Base-by-base conservation (phyloP, 2,797 vertebrate genomes). In the Sebastolobus altivelis region DNA sequence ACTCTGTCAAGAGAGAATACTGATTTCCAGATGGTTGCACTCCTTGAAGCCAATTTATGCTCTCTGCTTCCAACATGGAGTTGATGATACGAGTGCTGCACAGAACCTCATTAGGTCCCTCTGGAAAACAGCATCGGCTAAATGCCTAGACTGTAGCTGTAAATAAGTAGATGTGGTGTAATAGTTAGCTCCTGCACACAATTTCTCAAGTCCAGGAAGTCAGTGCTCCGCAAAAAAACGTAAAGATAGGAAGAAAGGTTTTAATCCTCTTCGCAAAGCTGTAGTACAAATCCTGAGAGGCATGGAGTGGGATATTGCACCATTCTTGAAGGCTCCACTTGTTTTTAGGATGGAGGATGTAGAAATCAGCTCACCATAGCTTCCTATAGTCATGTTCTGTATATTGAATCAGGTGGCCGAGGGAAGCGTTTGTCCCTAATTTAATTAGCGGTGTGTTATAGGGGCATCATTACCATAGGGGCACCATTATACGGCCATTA, bases 11-110 rank as follows among this genome's bases (percentile, higher is more conserved):
- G 62, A 61, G 2, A 67, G 55, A 86, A 78, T 31, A 35, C 63
- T 79, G 25, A 65, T 54, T 79, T 81, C 80, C 75, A 89, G 78
- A 80, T 82, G 78, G 83, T 59, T 79, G 76, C 70, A 69, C 70
- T 72, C 67, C 67, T 86, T 81, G 71, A 86, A 82, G 68, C 72
- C 70, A 73, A 8, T 83, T 80, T 58, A 49, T 71, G 35, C 22
- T 70, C 61, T 70, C 54, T 38, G 37, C 71, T 38, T 63, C 52
- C 6, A 31, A 11, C 72, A 67, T 25, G 8, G 40, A 72, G 43
- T 54, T 69, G 29, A 55, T 56, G 62, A 72, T 58, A 38, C 18
- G 12, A 58, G 18, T 37, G 65, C 58, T 54, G 16, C 70, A 14
- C 52, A 69, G 6, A 71, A 67, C 54, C 54, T 56, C 58, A 67